Conservation (phyloP, 2,113 vertebrate species). For the Acinonyx jubatus region DNA sequence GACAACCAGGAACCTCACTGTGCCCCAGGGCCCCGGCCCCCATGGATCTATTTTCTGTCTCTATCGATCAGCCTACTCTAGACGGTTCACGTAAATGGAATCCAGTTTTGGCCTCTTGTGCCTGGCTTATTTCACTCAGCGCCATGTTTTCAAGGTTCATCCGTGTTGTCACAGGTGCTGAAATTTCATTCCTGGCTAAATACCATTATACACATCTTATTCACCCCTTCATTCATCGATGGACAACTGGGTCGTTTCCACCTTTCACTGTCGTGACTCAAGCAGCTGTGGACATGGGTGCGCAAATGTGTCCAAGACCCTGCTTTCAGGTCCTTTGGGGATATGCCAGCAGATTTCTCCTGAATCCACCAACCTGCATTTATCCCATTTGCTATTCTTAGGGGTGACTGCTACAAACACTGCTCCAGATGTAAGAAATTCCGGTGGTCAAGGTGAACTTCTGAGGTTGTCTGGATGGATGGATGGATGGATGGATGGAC, state of each 20-base stretch:
- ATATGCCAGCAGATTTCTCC: not conserved
- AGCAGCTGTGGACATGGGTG: not conserved
- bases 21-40: not conserved
- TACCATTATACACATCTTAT: not conserved
- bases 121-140: not conserved
- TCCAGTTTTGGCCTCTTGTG: rapidly evolving
- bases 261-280: not conserved
- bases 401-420: not conserved
- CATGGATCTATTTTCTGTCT: not conserved
- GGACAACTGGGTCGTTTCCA: not conserved
- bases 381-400: no score
- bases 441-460: not conserved
- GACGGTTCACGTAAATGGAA: rapidly evolving
- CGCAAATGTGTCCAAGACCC: no score
- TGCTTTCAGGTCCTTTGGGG: not conserved
- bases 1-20: not conserved
- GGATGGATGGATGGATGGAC: not conserved
- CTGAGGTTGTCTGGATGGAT: not conserved
- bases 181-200: not conserved
- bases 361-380: not conserved
- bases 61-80: not conserved
- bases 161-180: rapidly evolving
- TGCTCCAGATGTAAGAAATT: rapidly evolving
- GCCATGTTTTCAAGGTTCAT: not conserved
- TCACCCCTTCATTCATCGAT: rapidly evolving